A percentile compares a stretch with the other conserved stretches of the same genome.
Conservation (phyloP, 2,888 invertebrate genomes). For the Zonitis immaculata region DNA sequence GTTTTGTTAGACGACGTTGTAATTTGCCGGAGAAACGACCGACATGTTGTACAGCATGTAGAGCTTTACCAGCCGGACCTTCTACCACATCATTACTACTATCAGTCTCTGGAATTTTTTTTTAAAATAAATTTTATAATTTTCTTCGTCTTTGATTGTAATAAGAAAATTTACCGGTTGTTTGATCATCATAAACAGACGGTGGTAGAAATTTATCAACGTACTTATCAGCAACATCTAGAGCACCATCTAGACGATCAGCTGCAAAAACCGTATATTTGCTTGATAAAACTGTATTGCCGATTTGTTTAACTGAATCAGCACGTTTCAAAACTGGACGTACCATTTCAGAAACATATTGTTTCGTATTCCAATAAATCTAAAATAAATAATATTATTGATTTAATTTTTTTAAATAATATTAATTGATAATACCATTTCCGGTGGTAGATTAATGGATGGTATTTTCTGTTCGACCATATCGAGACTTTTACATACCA, state of each 20-base stretch:
- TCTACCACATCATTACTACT: slow-evolving; percentile 24
- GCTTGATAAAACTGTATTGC: slow-evolving; percentile 64
- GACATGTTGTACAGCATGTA: slow-evolving; percentile 74
- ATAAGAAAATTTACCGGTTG: slow-evolving; percentile 54
- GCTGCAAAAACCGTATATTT: slow-evolving; percentile 71
- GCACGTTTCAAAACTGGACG: slow-evolving; percentile 70
- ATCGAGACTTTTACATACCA: slow-evolving; percentile 79
- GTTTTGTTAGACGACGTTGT: slow-evolving; percentile 68
- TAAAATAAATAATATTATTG: slow-evolving; percentile 40
- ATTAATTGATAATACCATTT: slow-evolving; percentile 59
- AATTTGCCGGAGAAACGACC: slow-evolving; percentile 72
- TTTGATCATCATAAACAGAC: slow-evolving; percentile 55
- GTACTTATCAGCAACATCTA: slow-evolving; percentile 74
- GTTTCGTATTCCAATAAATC: slow-evolving; percentile 77
- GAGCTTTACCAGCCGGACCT: slow-evolving; percentile 54
- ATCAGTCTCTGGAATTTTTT: slow-evolving; percentile 19
- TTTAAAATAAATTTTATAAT: too few relatives aligned
- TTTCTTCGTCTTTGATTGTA: too few relatives aligned
- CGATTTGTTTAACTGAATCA: slow-evolving; percentile 77
- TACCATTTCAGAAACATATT: slow-evolving; percentile 60
- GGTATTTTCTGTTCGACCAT: slow-evolving; percentile 81
- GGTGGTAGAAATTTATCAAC: slow-evolving; percentile 76
- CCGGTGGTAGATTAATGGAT: slow-evolving; percentile 75
- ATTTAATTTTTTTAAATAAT: not conserved
- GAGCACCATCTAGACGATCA: slow-evolving; percentile 67